Evolutionary conservation across 2,113 vertebrate species (phyloP).

Genomic region (Ciconia boyciana): DNA sequence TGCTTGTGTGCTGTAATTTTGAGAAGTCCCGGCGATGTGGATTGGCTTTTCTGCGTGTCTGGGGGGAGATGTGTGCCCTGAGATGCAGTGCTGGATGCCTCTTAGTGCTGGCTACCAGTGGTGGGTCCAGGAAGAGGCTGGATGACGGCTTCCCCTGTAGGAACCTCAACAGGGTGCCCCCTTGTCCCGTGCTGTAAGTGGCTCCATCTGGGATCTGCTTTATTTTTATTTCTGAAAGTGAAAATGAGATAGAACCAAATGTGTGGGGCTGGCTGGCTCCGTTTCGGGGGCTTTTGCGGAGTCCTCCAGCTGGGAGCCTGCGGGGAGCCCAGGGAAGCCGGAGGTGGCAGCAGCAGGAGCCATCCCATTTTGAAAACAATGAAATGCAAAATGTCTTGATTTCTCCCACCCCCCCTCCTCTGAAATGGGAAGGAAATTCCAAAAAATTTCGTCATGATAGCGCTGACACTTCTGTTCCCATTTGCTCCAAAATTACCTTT

Average conservation of each 20-base stretch:
- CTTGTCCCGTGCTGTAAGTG: not conserved
- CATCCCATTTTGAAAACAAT: not conserved
- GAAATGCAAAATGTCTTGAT: not conserved
- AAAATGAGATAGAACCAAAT: not conserved
- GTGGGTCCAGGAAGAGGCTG: not conserved
- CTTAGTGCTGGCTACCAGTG: not conserved
- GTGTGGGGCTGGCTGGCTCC: not conserved
- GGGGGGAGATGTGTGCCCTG: not conserved
- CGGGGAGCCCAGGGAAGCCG: not conserved
- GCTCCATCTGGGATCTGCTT: not conserved
- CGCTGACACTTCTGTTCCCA: slow-evolving; percentile 26
- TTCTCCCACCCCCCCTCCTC: not conserved
- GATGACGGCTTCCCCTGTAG: not conserved
- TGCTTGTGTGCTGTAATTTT: not conserved
- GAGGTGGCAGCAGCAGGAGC: rapidly evolving
- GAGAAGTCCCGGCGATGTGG: rapidly evolving
- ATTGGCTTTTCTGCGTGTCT: not conserved
- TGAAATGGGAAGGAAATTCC: not conserved
- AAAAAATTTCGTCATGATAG: not conserved
- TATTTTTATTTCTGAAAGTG: not conserved
- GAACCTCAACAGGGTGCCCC: not conserved
- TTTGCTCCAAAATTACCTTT: slow-evolving; percentile 39
- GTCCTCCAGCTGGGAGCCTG: not conserved
- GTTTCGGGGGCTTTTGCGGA: rapidly evolving
- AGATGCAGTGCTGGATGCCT: not conserved